Base-by-base conservation (phyloP, 2,113 vertebrate genomes). In the Axis porcinus region DNA sequence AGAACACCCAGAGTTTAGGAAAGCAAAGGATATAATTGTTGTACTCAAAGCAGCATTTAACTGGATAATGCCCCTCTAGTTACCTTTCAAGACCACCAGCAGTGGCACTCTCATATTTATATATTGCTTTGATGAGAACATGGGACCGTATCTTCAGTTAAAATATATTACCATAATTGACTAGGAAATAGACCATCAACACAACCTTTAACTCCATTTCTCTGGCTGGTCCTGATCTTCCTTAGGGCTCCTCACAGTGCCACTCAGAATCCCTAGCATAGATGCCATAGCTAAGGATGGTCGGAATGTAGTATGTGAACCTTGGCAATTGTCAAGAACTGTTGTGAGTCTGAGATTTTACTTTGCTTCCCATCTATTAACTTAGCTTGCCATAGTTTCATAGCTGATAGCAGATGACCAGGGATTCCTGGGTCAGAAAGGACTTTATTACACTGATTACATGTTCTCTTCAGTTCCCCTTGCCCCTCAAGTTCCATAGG, bases 1-100 rank as follows among this genome's bases (percentile, higher is more conserved):
- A 95, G 83, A 86, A 89, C 58, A 98, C 81, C 25, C 94, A 74
- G 82, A 87, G n/a, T 86, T 97, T 93, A 91, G 52, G 78, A 93
- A 95, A 97, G 36, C 52, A 58, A 25, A 93, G 13, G 67, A 58
- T 91, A 8, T 79, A 96, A 98, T 94, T 97, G 54, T 33, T 87
- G 40, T 43, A 6, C 19, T 11, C 47, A 81, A 28, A 25, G n/a
- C 14, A 91, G 78, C 30, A 91, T 50, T 93, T 83, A 64, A 50
- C 60, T 60, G 28, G 23, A 28, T 33, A 84, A n/a, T 78, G 45
- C 36, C 74, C 54, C 36, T 60, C 19, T 95, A 25, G 55, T 88
- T 95, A n/a, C 54, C 5, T 74, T 91, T 43, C 82, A 91, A 85
- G 97, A 95, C 92, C 94, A 97, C 96, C 91, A 90, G 30, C 6